Base-by-base conservation (phyloP, 2,113 vertebrate genomes). In the Mirza zaza region DNA sequence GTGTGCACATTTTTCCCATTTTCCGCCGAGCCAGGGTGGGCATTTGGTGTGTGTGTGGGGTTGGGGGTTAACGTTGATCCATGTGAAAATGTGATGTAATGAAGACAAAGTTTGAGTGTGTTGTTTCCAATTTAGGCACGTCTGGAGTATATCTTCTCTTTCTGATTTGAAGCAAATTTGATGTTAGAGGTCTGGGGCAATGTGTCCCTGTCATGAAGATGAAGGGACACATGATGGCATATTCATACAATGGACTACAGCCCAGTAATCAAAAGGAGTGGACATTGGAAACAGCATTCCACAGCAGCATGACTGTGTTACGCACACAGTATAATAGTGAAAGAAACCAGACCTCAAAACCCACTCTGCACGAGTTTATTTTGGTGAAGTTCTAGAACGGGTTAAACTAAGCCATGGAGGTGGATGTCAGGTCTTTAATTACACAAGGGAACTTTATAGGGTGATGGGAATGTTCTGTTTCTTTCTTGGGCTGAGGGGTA, bases 131-230 rank as follows among this genome's bases (percentile, higher is more conserved):
- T 20, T n/a, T 55, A 57, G 39, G 42, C 21, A 18, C 45, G 71
- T 91, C 83, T 14, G 39, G 32, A 55, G 5, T 63, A 52, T 86
- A 87, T 92, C 55, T 92, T 77, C 71, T 94, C 25, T 63, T 94
- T 87, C 52, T 84, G 8, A 88, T 81, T 94, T 52, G 13, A 91
- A 93, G 45, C 76, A 42, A 96, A 70, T 91, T 91, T 89, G 61
- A n/a, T 73, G 61, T 42, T 65, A 50, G 65, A n/a, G n/a, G 13
- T 34, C 59, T 50, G 36, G 55, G 39, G 34, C 21, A 14, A 0
- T 52, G 8, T 42, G 48, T 48, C 48, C 71, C 48, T 95, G 36
- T 87, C 57, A 6, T 34, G 84, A 81, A 87, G 75, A 32, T 0
- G 11, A 79, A 81, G 25, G 48, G 76, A 15, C 59, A 67, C 8